Base-by-base conservation (phyloP, 1,140 invertebrate species). In the Drosophila sturtevanti region DNA sequence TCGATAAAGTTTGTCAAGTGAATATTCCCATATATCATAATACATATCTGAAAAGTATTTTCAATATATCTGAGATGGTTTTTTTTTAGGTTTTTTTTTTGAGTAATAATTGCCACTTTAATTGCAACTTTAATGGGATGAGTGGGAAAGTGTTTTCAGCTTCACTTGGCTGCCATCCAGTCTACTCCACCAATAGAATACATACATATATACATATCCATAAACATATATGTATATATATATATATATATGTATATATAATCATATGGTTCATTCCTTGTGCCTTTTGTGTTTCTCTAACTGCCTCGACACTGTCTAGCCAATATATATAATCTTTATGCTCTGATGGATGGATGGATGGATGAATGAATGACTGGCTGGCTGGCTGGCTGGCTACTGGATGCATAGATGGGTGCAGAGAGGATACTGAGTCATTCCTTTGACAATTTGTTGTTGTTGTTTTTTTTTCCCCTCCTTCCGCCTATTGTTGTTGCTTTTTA, bases 91-190 rank as follows among this genome's bases (percentile, higher is more conserved):
- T n/a, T n/a, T 31, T 31, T 31, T 31, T 24, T 31, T 4, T 6
- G 7, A 31, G 14, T 12, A 54, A 54, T 54, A n/a, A 12, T 27
- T 24, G 27, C 24, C 27, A 12, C 34, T 27, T 54, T 12, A 37
- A 68, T 18, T 58, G 63, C 4, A 37, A 70, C 4, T 35, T 12
- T 10, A 27, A 59, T 27, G 24, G 22, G 14, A 38, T 35, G 18
- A 14, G 68, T 10, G 52, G n/a, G 56, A 59, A 37, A 59, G 54
- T 11, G 55, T 59, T 51, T 21, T 78, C 52, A 55, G 9, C 54
- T 27, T 35, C 9, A 18, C 44, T 79, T 87, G 82, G 82, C 82
- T 68, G 84, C 79, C 82, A 89, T 77, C 84, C 82, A 87, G 84
- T 82, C 82, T 76, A 68, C 55, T 65, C 48, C 22, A 44, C 9